Base-by-base conservation (phyloP, 1,140 invertebrate genomes). In the Drosophila bocki region DNA sequence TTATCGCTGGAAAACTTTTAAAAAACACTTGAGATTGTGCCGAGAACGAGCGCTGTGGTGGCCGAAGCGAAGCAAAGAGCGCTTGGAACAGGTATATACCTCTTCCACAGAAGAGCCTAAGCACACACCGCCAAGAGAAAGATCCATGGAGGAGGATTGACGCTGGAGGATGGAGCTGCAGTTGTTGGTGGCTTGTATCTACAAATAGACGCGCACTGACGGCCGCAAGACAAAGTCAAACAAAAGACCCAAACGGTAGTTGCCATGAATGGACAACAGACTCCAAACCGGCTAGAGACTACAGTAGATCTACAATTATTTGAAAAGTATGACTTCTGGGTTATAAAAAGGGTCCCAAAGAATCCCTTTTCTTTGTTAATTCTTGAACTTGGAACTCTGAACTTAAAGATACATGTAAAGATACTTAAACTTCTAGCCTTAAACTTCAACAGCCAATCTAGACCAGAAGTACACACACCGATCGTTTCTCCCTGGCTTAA, bases 1-100 rank as follows among this genome's bases (percentile, higher is more conserved):
- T 85, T 90, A 88, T 88, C 85, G 85, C 78, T 88, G 85, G 81
- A 81, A 90, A 85, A 90, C 85, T 90, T 90, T 82, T 75, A 90
- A 90, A 83, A 90, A 88, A 80, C 78, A 90, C 84, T 88, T 90
- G 78, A 88, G 85, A 88, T 88, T 79, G 81, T 59, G 59, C 50
- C 80, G 65, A 78, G 74, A 84, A 88, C 69, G 62, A 74, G 76
- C 71, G 42, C 54, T 29, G 26, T 29, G 64, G 57, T 80, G 78
- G 51, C 57, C 62, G 9, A 59, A 39, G 13, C 60, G 26, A 58
- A 76, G 45, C 67, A 50, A 60, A 80, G 45, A 60, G 39, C 59
- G 69, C 63, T 65, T 56, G 33, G 56, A 76, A 80, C 60, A 65
- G 69, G 57, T 67, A 64, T 44, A 44, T 8, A 17, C 1, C 62